phyloP scores from a whole-genome alignment of 2,888 invertebrate species.

The Melanchra persicariae region DNA sequence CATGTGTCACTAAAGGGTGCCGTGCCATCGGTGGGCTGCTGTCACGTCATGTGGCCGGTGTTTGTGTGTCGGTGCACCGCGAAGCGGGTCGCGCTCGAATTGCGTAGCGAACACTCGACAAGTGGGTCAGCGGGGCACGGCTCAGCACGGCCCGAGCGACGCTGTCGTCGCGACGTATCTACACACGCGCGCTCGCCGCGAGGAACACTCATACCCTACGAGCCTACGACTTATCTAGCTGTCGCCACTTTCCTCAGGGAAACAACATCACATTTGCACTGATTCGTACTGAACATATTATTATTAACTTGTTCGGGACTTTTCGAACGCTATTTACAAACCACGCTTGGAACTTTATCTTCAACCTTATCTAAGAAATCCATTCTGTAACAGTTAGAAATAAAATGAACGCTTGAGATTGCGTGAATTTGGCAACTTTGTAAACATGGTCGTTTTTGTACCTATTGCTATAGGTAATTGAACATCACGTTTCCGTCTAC shows the following conservation, averaged over 20 bases:
- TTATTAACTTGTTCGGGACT: constrained; percentile 1
- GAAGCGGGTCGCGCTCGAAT: constrained; percentile 87
- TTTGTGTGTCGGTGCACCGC: constrained; percentile 68
- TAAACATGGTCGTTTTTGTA: constrained; percentile 73
- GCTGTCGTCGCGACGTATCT: constrained; percentile 71
- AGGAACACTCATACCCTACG: constrained; percentile 38
- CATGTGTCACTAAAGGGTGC: constrained; percentile 53
- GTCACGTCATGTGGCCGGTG: constrained; percentile 61
- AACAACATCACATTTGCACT: constrained; percentile 9
- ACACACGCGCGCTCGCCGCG: constrained; percentile 53
- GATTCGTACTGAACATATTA: constrained; percentile 12
- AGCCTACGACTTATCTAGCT: constrained; percentile 48
- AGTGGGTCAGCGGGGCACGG: constrained; percentile 89
- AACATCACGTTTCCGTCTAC: constrained; percentile 85
- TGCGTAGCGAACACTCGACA: constrained; percentile 88
- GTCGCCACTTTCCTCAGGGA: constrained; percentile 32
- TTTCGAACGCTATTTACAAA: constrained; percentile 1
- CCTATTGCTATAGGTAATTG: constrained; percentile 77
- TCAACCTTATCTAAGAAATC: constrained; percentile 18
- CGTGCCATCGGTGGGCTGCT: constrained; percentile 44
- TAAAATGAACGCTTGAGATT: not conserved
- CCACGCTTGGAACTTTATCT: constrained; percentile 8
- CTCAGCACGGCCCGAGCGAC: constrained; percentile 76
- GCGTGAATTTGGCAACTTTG: constrained; percentile 75
- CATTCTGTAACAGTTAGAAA: constrained; percentile 12